Base-by-base conservation (phyloP, 2,888 invertebrate species). In the Amblyjoppa proteus region DNA sequence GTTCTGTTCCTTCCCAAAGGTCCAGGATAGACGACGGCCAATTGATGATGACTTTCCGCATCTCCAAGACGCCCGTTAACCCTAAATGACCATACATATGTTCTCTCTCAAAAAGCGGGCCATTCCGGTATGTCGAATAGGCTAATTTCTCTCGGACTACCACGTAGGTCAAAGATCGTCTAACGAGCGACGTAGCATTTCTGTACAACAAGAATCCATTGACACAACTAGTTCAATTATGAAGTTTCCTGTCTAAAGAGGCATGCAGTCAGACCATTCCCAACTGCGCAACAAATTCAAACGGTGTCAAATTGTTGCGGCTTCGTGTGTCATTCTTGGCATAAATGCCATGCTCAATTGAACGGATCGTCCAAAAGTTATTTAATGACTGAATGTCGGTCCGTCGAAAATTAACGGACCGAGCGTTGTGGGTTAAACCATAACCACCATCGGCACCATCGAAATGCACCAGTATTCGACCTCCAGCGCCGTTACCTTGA, bases 391-490 rank as follows among this genome's bases (percentile, higher is more conserved):
- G 38, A 25, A 56, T 61, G 45, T 71, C 69, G 74, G 61, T 64
- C 16, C 64, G 51, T 53, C 34, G 79, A 83, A 79, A 76, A 80
- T 85, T 74, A 81, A 64, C 68, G 25, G 11, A 53, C 34, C 45
- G 56, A n/a, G 6, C 61, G 38, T 31, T 25, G 45, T 45, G 51
- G 79, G 66, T 69, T 64, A 77, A 81, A 81, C 83, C 83, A 81
- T 74, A 78, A 81, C 34, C 73, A 83, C 73, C 77, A 77, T 80
- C 51, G 66, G 61, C 75, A 49, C 16, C 68, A 53, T 53, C 58
- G 41, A 34, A 64, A 31, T 13, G 31, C 34, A 16, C 31, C 16
- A 45, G 34, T 68, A 51, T 68, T 51, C 31, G 53, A 51, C 28
- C 68, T 74, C 56, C 31, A 45, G 41, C 81, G 68, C 68, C 74